Evolutionary conservation across 2,797 vertebrate species (phyloP).

Genomic region (Enteromius mattozi): DNA sequence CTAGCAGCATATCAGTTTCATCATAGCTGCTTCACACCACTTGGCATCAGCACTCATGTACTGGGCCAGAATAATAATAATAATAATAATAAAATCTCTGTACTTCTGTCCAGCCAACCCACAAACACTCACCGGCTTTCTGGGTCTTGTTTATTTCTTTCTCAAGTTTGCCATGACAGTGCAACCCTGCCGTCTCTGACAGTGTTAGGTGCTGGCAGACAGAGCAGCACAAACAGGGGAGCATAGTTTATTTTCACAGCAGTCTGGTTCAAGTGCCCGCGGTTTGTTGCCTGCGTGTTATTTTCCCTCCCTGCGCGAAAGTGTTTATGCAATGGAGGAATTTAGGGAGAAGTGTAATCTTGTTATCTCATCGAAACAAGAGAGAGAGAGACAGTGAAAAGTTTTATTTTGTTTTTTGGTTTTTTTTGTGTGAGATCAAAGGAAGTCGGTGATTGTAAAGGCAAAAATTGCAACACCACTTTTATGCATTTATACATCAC

Average conservation of each 20-base stretch:
- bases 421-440: conserved; percentile 25
- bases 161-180: conserved; percentile 45
- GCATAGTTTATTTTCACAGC: conserved; percentile 56
- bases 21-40: conserved; percentile 21
- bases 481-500: conserved; percentile 32
- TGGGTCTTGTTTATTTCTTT: conserved; percentile 53
- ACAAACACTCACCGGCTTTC: conserved; percentile 44
- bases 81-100: conserved; percentile 1
- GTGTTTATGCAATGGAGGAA: conserved; percentile 49
- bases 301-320: conserved; percentile 48
- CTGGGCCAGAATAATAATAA: conserved; percentile 17
- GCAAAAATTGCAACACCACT: conserved; percentile 32
- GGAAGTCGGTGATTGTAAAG: conserved; percentile 12
- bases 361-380: conserved; percentile 37
- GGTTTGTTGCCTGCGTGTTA: conserved; percentile 52
- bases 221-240: conserved; percentile 35
- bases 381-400: conserved; percentile 26
- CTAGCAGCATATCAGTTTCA: conserved; percentile 29
- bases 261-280: conserved; percentile 48
- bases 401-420: neutral
- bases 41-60: conserved; percentile 24
- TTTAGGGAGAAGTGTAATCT: conserved; percentile 47
- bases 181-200: conserved; percentile 36
- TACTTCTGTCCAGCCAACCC: conserved; percentile 32
- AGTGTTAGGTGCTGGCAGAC: conserved; percentile 29